phyloP scores from a whole-genome alignment of 1,140 invertebrate species.

The Penaeus indicus region DNA sequence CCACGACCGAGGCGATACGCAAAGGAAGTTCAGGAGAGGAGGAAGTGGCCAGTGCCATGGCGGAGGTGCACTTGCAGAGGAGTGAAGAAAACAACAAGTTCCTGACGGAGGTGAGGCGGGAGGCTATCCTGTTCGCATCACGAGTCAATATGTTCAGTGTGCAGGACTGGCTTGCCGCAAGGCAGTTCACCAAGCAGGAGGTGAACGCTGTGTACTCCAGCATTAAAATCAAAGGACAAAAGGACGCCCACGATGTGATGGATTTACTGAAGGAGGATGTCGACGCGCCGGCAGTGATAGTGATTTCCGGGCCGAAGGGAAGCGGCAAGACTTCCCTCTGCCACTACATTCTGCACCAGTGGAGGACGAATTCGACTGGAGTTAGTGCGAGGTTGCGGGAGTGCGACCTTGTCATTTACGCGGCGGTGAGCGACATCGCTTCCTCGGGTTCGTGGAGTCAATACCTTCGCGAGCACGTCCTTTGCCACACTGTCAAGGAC shows the following conservation, averaged over 20 bases:
- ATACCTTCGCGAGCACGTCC: slow-evolving; percentile 45
- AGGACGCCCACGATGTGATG: neutral
- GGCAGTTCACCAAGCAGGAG: neutral
- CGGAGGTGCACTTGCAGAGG: neutral
- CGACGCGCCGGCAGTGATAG: slow-evolving; percentile 27
- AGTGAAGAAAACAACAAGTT: neutral
- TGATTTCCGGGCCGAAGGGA: slow-evolving; percentile 46
- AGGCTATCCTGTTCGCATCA: slow-evolving; percentile 16
- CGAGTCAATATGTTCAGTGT: neutral
- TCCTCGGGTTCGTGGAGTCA: slow-evolving; percentile 44
- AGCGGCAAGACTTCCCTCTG: slow-evolving; percentile 47
- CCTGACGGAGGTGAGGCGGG: slow-evolving; percentile 3
- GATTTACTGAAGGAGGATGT: slow-evolving; percentile 6
- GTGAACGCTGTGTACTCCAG: slow-evolving; percentile 24
- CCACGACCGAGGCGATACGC: too few relatives aligned
- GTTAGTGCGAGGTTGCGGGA: slow-evolving; percentile 18
- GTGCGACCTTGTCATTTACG: slow-evolving; percentile 45
- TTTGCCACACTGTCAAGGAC: slow-evolving; percentile 41
- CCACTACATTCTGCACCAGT: slow-evolving; percentile 48
- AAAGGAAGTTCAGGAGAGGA: slow-evolving; percentile 15
- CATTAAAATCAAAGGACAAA: neutral
- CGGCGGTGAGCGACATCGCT: neutral
- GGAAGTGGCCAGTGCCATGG: neutral
- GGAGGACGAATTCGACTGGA: slow-evolving; percentile 6
- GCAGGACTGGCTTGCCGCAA: slow-evolving; percentile 41